These are phyloP conservation scores for Periophthalmus modestus DNA, from an alignment of 2,113 vertebrate species.

Conservation along the genomic window DNA sequence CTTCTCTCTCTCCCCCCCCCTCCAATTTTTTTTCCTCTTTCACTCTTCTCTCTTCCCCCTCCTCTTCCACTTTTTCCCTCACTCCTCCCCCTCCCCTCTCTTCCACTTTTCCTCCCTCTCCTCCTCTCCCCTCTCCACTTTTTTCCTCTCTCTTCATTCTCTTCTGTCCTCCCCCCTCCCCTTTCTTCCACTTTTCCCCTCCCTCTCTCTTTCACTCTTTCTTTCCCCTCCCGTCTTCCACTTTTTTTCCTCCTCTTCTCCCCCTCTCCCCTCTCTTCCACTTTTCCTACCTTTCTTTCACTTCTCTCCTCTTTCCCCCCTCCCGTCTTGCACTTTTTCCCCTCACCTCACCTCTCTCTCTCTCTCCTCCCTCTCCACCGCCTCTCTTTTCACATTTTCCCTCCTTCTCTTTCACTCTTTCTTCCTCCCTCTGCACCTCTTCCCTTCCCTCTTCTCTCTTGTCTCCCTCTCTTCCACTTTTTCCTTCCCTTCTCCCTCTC, in stretches of 20 bases:
- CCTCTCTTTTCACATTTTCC: too few species aligned
- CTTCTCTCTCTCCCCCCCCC: background rate
- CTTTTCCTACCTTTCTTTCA: too few species aligned
- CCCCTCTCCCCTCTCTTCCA: too few species aligned
- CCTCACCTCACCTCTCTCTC: conserved; percentile 16
- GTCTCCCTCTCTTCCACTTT: too few species aligned
- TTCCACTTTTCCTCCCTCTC: background rate
- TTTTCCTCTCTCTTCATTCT: too few species aligned
- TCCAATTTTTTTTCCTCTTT: background rate
- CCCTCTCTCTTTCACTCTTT: conserved; percentile 20
- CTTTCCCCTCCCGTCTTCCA: background rate
- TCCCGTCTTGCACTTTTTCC: too few species aligned
- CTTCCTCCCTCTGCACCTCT: too few species aligned
- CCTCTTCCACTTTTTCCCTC: conserved; percentile 30
- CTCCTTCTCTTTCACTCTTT: background rate
- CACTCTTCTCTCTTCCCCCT: conserved; percentile 25
- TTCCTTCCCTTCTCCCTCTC: too few species aligned
- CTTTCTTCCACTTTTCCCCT: background rate
- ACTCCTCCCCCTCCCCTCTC: too few species aligned
- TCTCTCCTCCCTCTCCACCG: background rate
- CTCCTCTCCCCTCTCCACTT: too few species aligned
- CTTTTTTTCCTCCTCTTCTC: conserved; percentile 17
- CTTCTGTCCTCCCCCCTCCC: too few species aligned
- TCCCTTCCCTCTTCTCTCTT: too few species aligned
- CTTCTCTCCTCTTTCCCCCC: background rate